A percentile compares a stretch with the other conserved stretches of the same genome.
Evolutionary conservation across 2,797 vertebrate species (phyloP).

Genomic region (Arremon brunneinucha): DNA sequence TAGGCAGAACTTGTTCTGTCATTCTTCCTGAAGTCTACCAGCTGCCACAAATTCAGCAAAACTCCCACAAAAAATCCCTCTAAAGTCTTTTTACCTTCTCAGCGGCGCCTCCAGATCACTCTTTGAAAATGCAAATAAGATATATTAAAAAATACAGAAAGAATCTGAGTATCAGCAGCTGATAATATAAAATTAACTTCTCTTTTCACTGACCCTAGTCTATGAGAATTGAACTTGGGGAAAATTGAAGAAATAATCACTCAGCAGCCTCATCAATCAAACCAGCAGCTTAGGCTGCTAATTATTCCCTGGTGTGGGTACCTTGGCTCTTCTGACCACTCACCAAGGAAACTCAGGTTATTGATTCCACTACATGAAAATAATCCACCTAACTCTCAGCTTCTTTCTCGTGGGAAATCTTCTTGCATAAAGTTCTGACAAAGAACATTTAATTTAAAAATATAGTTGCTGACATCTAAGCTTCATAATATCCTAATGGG

Average conservation of each 20-base stretch:
- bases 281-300: constrained; percentile 23
- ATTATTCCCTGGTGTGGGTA: constrained; percentile 45
- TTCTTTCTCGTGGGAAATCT: constrained; percentile 35
- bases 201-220: neutral
- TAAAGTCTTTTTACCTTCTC: neutral
- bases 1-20: constrained; percentile 1
- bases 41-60: constrained; percentile 26
- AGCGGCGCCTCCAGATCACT: neutral
- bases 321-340: constrained; percentile 36
- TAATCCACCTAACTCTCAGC: constrained; percentile 43
- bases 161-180: neutral
- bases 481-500: neutral
- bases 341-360: constrained; percentile 28
- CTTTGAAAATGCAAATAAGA: neutral
- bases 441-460: neutral
- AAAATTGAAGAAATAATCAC: constrained; percentile 53
- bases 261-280: constrained; percentile 61
- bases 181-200: constrained; percentile 3
- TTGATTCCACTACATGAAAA: constrained; percentile 46
- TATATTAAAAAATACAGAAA: neutral
- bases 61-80: neutral
- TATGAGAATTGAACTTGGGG: neutral
- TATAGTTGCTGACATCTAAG: neutral
- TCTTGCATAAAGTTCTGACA: constrained; percentile 43
- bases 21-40: constrained; percentile 14